Conservation (phyloP, 2,797 vertebrate genomes). For the Oreortyx pictus region DNA sequence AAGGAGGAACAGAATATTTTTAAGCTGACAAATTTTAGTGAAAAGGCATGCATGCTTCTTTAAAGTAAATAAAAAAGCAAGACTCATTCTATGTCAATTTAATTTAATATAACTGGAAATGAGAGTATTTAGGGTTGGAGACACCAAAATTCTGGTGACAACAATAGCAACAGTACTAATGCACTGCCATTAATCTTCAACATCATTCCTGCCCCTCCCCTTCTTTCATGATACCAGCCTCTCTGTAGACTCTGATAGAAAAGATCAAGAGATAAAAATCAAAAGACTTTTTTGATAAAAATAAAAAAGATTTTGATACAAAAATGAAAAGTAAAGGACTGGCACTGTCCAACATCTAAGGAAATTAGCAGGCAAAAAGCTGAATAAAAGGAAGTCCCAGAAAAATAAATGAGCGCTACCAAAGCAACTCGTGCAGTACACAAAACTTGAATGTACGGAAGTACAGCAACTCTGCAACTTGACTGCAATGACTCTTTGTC, state of each 20-base stretch:
- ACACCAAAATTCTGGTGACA: slow-evolving; percentile 3
- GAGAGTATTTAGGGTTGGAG: not conserved
- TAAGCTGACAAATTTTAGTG: not conserved
- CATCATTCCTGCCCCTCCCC: not conserved
- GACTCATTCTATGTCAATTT: not conserved
- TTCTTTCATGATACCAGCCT: not conserved
- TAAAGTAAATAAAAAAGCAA: slow-evolving; percentile 14
- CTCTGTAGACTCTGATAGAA: slow-evolving; percentile 38
- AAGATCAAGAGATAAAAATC: slow-evolving; percentile 52
- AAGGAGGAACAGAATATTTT: slow-evolving; percentile 44
- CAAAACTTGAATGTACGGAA: not conserved
- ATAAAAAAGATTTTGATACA: slow-evolving; percentile 26
- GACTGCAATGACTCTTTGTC: slow-evolving; percentile 47
- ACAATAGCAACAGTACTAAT: not conserved
- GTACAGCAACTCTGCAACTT: not conserved
- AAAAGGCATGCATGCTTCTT: not conserved
- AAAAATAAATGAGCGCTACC: not conserved
- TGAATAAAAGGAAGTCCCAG: not conserved
- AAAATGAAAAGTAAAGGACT: slow-evolving; percentile 24
- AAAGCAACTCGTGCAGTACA: not conserved
- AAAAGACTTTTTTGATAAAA: slow-evolving; percentile 14
- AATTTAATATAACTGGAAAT: not conserved
- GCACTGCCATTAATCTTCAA: not conserved
- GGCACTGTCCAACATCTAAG: not conserved
- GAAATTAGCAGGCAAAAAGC: slow-evolving; percentile 20